Percentiles rank a stretch among this genome's conserved stretches.
phyloP scores from a whole-genome alignment of 2,888 invertebrate genomes.

The Orthosia incerta region DNA sequence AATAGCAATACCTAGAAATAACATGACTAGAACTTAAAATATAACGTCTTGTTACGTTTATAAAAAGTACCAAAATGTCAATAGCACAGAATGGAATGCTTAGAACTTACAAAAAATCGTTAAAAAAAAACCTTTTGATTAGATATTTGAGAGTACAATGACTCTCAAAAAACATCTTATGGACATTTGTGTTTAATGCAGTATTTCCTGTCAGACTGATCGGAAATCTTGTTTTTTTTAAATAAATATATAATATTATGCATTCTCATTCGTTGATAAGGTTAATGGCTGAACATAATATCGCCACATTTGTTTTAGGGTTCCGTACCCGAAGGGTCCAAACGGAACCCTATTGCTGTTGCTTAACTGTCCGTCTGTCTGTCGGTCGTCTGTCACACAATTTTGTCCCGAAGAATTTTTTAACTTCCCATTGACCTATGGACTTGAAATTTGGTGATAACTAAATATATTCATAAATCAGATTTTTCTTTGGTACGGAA shows the following conservation, averaged over 20 bases:
- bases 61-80: slow-evolving; percentile 14
- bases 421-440: no score
- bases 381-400: no score
- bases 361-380: no score
- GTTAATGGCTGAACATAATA: slow-evolving; percentile 14
- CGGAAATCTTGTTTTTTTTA: slow-evolving; percentile 1
- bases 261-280: slow-evolving; percentile 11
- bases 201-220: slow-evolving; percentile 34
- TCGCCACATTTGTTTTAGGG: neutral
- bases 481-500: no score
- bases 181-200: slow-evolving; percentile 4
- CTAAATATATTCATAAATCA: no score
- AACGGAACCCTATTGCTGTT: no score
- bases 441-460: no score
- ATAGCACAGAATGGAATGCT: neutral
- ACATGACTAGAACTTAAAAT: neutral
- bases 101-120: slow-evolving; percentile 5
- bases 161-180: neutral
- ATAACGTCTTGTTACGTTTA: neutral
- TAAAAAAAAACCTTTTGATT: slow-evolving; percentile 3
- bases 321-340: no score
- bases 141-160: slow-evolving; percentile 10
- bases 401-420: no score
- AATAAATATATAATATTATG: slow-evolving; percentile 7
- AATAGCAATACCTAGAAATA: neutral